Percentiles rank a stretch among this genome's conserved stretches.
Evolutionary conservation across 2,888 invertebrate genomes (phyloP).

Genomic region (Ceraclea dissimilis): DNA sequence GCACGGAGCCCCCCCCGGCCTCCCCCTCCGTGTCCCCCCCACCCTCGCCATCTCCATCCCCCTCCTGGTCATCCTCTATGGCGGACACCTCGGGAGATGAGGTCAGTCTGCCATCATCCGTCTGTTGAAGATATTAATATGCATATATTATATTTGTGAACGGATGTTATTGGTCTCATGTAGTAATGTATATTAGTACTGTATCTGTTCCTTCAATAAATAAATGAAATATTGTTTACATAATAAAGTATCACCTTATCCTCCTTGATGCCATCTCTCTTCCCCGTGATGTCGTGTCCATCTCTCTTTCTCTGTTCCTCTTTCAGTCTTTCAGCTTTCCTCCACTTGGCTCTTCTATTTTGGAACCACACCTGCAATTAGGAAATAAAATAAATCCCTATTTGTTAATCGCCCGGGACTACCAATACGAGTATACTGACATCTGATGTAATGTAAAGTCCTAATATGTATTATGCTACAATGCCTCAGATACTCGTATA

Average conservation of each 20-base stretch:
- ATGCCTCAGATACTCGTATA: too few relatives aligned
- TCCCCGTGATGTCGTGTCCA: conserved; percentile 58
- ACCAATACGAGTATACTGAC: too few relatives aligned
- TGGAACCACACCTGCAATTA: conserved; percentile 96
- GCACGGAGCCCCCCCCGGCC: conserved; percentile 29
- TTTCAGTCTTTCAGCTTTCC: conserved; percentile 85
- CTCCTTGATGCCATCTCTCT: conserved; percentile 49
- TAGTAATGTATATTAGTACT: too few relatives aligned
- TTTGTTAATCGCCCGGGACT: too few relatives aligned
- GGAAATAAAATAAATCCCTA: conserved; percentile 12
- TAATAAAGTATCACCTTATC: conserved; percentile 57
- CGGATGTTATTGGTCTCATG: too few relatives aligned
- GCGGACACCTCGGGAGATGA: conserved; percentile 40
- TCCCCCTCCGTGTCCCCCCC: conserved; percentile 21
- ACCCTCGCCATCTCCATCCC: conserved; percentile 15
- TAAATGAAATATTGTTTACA: too few relatives aligned
- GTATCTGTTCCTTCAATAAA: too few relatives aligned
- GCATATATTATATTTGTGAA: too few relatives aligned
- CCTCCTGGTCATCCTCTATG: conserved; percentile 35
- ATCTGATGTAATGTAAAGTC: too few relatives aligned
- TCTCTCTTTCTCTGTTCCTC: conserved; percentile 84
- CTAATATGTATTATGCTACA: too few relatives aligned
- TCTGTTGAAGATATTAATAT: too few relatives aligned
- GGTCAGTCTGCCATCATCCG: conserved; percentile 38
- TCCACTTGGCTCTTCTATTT: conserved; percentile 87